phyloP scores from a whole-genome alignment of 2,797 vertebrate species.

The Lates japonicus region DNA sequence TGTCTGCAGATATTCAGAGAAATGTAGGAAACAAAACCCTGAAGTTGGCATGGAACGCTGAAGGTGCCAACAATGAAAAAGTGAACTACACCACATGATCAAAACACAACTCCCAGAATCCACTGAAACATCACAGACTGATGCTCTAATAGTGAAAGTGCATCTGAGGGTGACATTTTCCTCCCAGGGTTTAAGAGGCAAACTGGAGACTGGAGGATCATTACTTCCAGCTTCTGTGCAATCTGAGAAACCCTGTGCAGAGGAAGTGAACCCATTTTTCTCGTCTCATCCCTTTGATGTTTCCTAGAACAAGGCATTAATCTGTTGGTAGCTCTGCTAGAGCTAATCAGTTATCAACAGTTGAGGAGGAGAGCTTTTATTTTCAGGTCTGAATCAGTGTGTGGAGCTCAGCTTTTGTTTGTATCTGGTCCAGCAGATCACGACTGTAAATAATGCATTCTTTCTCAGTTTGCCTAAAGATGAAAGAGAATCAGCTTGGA shows the following conservation, averaged over 20 bases:
- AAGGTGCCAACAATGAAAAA: slow-evolving; percentile 10
- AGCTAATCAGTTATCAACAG: slow-evolving; percentile 45
- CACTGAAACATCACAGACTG: slow-evolving; percentile 12
- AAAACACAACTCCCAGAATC: slow-evolving; percentile 5
- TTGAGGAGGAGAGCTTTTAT: slow-evolving; percentile 32
- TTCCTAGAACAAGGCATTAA: slow-evolving; percentile 46
- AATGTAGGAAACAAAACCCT: neutral
- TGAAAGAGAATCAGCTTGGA: slow-evolving; percentile 18
- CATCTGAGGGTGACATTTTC: slow-evolving; percentile 25
- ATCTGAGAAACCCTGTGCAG: slow-evolving; percentile 26
- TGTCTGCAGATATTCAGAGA: slow-evolving; percentile 10
- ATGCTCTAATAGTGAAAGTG: slow-evolving; percentile 11
- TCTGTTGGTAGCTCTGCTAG: slow-evolving; percentile 34
- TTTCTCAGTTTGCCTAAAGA: slow-evolving; percentile 36
- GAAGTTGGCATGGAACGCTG: neutral
- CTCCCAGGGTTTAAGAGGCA: slow-evolving; percentile 21
- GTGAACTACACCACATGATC: slow-evolving; percentile 23
- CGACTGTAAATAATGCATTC: slow-evolving; percentile 36
- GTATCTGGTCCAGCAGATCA: slow-evolving; percentile 18
- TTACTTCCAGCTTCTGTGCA: slow-evolving; percentile 29
- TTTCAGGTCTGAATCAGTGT: slow-evolving; percentile 33
- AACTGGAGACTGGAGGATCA: slow-evolving; percentile 30
- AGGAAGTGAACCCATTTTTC: slow-evolving; percentile 39
- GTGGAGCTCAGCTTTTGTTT: slow-evolving; percentile 43
- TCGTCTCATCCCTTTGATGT: slow-evolving; percentile 55